Base-by-base conservation (phyloP, 1,140 invertebrate species). In the Globodera rostochiensis region DNA sequence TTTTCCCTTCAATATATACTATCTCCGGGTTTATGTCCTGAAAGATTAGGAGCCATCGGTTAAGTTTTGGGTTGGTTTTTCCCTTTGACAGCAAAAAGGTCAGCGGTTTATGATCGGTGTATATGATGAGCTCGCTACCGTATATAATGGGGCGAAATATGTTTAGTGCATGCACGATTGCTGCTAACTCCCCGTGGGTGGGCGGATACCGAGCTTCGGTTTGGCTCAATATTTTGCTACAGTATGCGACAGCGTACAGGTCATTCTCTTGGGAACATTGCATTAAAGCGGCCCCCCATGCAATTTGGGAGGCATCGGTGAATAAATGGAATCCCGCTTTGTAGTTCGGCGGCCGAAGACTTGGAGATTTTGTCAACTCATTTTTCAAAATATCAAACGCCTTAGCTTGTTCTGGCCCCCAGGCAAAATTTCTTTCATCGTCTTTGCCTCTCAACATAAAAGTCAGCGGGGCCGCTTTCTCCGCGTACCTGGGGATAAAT, bases 11-110 rank as follows among this genome's bases (percentile, higher is more conserved):
- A 3, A 76, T 50, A 49, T 76, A 76, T 53, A 19, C n/a, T 6
- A 76, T 49, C 47, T 66, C 47, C 15, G 74, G 74, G 50, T 76
- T 76, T 60, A 76, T 46, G n/a, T 76, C 74, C 49, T 76, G 74
- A 4, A 76, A 45, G 13, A 57, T 49, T 49, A 76, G 8, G 6
- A 76, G 46, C 74, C 74, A 76, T 1, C 74, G 13, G 8, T 76
- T 76, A 5, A 76, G 47, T 76, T 76, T 76, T 4, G 74, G 50
- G 36, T 76, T 76, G 8, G 60, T 64, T 13, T 76, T 36, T 13
- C 36, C 74, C 11, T 76, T 76, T 66, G 36, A 9, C n/a, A 76
- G 15, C 6, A 76, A 45, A 50, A 76, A 76, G 1, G 60, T 76
- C 25, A 76, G 46, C 15, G 74, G 74, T 53, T 76, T 76, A 25